These are phyloP conservation scores for Tethya wilhelma DNA, from an alignment of 37 sponge, comb jelly and placozoan genomes.

Conservation along the genomic window DNA sequence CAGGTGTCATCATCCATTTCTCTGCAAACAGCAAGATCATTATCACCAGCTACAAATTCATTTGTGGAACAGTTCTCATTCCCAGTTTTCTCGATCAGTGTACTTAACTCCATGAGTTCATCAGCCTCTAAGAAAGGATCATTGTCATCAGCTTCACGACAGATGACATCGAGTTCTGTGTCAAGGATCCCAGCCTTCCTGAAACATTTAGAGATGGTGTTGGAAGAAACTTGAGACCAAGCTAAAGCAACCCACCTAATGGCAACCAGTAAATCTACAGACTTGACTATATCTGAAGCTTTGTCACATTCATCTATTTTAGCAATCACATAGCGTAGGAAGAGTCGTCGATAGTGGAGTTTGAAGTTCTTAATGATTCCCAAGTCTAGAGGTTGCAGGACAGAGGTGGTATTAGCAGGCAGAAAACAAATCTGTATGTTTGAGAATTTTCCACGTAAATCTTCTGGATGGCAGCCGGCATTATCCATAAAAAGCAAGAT, in stretches of 20 bases:
- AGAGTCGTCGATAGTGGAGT: conserved; percentile 15
- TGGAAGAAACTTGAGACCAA: conserved; percentile 47
- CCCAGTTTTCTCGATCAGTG: conserved; percentile 1
- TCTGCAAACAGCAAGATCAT: conserved; percentile 32
- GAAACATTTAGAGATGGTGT: conserved; percentile 71
- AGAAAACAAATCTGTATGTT: conserved; percentile 67
- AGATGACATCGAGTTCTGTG: conserved; percentile 22
- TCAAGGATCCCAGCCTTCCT: conserved; percentile 61
- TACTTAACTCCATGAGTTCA: conserved; percentile 17
- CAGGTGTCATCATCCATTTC: conserved; percentile 39
- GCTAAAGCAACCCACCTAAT: conserved; percentile 66
- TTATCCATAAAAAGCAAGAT: conserved; percentile 71
- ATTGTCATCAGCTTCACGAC: neutral
- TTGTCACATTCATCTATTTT: conserved; percentile 56
- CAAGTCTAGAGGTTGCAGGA: conserved; percentile 67
- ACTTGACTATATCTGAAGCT: conserved; percentile 42
- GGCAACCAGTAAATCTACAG: conserved; percentile 32
- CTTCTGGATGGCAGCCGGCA: conserved; percentile 71
- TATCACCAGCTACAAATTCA: conserved; percentile 40
- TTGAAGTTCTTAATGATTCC: conserved; percentile 67
- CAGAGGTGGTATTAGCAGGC: conserved; percentile 63
- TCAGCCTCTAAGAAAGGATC: conserved; percentile 45
- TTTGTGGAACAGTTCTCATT: conserved; percentile 29
- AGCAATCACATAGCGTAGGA: conserved; percentile 51
- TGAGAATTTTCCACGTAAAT: conserved; percentile 53